Conservation (phyloP, 2,797 vertebrate genomes). For the Fistularia tabacaria region DNA sequence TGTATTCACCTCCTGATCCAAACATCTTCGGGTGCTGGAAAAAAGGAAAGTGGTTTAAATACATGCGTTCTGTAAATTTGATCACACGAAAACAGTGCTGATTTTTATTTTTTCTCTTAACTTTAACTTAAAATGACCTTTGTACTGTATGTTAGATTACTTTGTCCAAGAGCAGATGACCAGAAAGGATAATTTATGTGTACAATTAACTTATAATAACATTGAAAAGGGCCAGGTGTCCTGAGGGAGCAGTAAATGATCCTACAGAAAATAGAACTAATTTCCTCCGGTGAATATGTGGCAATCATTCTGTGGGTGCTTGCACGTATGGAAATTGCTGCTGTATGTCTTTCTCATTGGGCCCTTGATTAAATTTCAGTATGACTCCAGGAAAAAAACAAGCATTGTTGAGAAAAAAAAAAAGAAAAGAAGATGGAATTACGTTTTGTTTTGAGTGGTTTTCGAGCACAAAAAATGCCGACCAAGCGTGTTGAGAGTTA, state of each 20-base stretch:
- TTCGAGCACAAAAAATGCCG: slow-evolving; percentile 53
- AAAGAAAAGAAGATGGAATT: slow-evolving; percentile 37
- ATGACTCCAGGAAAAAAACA: slow-evolving; percentile 35
- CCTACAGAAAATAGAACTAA: slow-evolving; percentile 42
- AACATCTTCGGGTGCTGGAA: neutral
- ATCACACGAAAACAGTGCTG: slow-evolving; percentile 15
- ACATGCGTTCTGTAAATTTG: slow-evolving; percentile 15
- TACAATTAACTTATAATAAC: slow-evolving; percentile 66
- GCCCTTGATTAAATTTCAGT: slow-evolving; percentile 56
- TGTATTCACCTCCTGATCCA: slow-evolving; percentile 19
- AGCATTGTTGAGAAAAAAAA: slow-evolving; percentile 22
- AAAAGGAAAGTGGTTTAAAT: slow-evolving; percentile 8
- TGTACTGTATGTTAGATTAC: slow-evolving; percentile 46
- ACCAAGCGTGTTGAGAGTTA: slow-evolving; percentile 54
- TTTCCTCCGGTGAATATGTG: slow-evolving; percentile 51
- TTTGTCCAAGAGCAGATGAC: slow-evolving; percentile 35
- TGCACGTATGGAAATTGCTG: slow-evolving; percentile 47
- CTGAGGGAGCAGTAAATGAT: slow-evolving; percentile 46
- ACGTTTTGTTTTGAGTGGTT: slow-evolving; percentile 56
- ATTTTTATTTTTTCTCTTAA: slow-evolving; percentile 22
- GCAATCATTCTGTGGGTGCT: slow-evolving; percentile 57
- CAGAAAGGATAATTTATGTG: slow-evolving; percentile 61
- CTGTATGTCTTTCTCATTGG: slow-evolving; percentile 59
- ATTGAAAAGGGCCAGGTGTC: slow-evolving; percentile 65
- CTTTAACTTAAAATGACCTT: slow-evolving; percentile 25